Percentiles rank a stretch among this genome's conserved stretches.
These are phyloP conservation scores for Dryoscopus gambensis DNA, from an alignment of 2,113 vertebrate genomes.

Conservation along the genomic window DNA sequence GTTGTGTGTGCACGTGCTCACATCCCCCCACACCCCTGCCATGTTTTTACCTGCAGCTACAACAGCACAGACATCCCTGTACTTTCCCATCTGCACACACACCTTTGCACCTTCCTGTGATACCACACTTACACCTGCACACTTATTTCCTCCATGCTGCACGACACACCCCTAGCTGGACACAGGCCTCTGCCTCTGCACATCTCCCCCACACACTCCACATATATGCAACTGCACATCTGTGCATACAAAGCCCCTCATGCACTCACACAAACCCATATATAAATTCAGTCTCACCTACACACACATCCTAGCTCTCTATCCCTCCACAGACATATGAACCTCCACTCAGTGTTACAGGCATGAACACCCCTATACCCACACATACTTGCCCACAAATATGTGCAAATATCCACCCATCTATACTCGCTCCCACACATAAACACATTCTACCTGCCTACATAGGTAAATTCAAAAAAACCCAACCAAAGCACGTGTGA, in stretches of 20 bases:
- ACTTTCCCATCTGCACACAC: background rate
- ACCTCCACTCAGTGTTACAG: background rate
- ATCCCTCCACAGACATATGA: background rate
- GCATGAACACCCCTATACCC: rapidly evolving
- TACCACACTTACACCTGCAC: rapidly evolving
- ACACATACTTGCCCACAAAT: background rate
- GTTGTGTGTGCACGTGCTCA: too few relatives aligned
- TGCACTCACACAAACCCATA: rapidly evolving
- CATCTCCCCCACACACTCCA: too few relatives aligned
- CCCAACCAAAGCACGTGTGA: rapidly evolving
- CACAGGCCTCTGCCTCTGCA: background rate
- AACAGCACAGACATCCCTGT: background rate
- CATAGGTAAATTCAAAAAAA: background rate
- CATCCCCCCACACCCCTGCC: rapidly evolving
- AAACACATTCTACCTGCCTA: too few relatives aligned
- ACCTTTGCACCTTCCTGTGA: background rate
- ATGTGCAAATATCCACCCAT: background rate
- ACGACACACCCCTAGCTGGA: background rate
- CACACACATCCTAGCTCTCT: rapidly evolving
- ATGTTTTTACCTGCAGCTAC: background rate
- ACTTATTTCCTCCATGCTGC: rapidly evolving
- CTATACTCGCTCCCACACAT: rapidly evolving
- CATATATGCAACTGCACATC: background rate
- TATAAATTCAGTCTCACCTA: background rate
- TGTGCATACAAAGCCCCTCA: too few relatives aligned